Conservation (phyloP, 2,797 vertebrate species). For the Potorous gilbertii region DNA sequence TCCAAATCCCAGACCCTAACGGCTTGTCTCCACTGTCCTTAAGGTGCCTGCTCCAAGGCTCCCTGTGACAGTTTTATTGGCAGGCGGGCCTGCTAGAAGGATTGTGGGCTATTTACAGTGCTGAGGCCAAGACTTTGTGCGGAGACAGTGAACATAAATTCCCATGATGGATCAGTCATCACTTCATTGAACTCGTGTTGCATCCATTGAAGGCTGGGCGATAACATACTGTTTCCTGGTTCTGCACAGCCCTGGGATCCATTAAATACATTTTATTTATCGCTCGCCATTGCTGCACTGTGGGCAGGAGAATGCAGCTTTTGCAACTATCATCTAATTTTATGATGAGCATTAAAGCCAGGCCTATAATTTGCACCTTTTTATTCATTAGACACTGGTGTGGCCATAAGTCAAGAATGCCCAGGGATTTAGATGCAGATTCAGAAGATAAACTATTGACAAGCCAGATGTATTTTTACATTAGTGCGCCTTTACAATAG, state of each 20-base stretch:
- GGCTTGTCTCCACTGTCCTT: conserved; percentile 84
- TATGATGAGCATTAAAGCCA: conserved; percentile 95
- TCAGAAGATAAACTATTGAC: conserved; percentile 92
- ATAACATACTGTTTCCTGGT: conserved; percentile 85
- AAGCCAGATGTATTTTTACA: conserved; percentile 92
- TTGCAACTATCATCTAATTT: conserved; percentile 96
- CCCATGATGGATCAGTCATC: conserved; percentile 89
- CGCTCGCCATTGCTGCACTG: conserved; percentile 84
- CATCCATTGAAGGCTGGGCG: conserved; percentile 86
- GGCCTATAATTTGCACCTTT: conserved; percentile 90
- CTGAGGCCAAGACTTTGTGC: conserved; percentile 87
- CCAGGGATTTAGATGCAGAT: conserved; percentile 90
- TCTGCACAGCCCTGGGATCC: conserved; percentile 84
- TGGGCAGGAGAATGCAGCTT: conserved; percentile 90
- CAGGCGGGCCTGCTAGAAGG: conserved; percentile 88
- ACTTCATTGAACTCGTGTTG: conserved; percentile 88
- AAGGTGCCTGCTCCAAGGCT: conserved; percentile 85
- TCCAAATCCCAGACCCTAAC: conserved; percentile 85
- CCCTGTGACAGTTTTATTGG: conserved; percentile 93
- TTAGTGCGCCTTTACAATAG: conserved; percentile 91
- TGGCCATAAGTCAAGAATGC: conserved; percentile 92
- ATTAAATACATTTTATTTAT: conserved; percentile 95
- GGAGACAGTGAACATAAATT: conserved; percentile 95
- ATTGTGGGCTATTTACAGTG: conserved; percentile 92
- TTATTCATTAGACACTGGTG: conserved; percentile 92